Conservation (phyloP, 2,888 invertebrate genomes). For the Barypeithes pellucidus region DNA sequence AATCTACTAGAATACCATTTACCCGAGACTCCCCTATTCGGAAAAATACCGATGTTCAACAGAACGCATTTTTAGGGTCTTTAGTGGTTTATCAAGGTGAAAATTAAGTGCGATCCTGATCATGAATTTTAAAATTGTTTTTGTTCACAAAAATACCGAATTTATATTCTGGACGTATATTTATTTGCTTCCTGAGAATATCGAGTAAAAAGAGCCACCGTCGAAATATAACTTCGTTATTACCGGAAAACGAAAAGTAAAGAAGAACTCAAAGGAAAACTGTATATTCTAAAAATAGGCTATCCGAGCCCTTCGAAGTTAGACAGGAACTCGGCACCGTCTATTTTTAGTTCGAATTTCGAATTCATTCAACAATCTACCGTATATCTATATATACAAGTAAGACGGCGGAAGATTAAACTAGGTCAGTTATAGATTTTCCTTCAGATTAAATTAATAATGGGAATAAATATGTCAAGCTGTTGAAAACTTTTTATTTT, state of each 20-base stretch:
- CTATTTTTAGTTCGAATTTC: constrained; percentile 12
- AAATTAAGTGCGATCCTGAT: constrained; percentile 16
- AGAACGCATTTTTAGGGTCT: background rate
- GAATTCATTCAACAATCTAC: constrained; percentile 11
- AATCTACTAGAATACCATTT: no score
- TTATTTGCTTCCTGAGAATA: constrained; percentile 9
- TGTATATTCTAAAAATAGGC: constrained; percentile 28
- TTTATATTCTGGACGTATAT: constrained; percentile 12
- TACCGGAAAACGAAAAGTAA: constrained; percentile 3
- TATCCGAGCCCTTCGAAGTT: constrained; percentile 18
- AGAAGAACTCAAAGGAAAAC: constrained; percentile 20
- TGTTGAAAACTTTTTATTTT: background rate
- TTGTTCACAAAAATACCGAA: constrained; percentile 10
- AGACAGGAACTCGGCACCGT: constrained; percentile 3
- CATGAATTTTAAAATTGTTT: constrained; percentile 22
- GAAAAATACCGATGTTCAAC: background rate
- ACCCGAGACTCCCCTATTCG: no score
- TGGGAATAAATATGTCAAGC: constrained; percentile 7
- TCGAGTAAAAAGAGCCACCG: constrained; percentile 5
- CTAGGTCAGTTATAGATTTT: constrained; percentile 44
- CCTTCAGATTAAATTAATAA: constrained; percentile 13
- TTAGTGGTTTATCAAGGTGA: constrained; percentile 3
- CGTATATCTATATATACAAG: background rate
- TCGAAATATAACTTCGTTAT: constrained; percentile 23
- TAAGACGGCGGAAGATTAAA: constrained; percentile 30